Conservation (phyloP, 2,888 invertebrate species). For the Callosobruchus maculatus region DNA sequence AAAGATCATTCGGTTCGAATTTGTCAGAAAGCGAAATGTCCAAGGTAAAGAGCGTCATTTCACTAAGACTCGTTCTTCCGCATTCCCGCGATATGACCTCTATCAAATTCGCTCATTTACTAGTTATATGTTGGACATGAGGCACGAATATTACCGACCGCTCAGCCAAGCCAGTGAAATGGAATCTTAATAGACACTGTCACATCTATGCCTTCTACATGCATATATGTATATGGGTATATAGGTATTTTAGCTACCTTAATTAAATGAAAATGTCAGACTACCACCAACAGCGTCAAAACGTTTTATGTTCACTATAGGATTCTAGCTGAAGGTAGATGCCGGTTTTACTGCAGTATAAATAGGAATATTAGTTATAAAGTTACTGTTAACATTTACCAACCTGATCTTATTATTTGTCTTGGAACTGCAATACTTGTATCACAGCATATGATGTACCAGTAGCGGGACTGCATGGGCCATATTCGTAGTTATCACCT, state of each 20-base stretch:
- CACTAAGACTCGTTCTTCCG: background rate
- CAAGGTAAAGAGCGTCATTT: background rate
- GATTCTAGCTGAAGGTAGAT: background rate
- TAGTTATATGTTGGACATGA: background rate
- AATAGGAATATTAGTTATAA: background rate
- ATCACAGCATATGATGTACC: background rate
- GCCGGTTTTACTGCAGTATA: background rate
- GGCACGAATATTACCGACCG: background rate
- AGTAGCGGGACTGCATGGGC: too few relatives aligned
- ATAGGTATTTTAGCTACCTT: background rate
- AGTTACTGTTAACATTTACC: background rate
- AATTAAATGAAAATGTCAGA: background rate
- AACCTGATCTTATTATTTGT: background rate
- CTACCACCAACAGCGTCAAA: background rate
- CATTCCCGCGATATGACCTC: background rate
- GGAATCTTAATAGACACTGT: conserved; percentile 1
- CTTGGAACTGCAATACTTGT: background rate
- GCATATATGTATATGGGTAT: background rate
- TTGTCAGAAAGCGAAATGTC: background rate
- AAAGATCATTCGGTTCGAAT: background rate
- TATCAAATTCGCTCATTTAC: conserved; percentile 2
- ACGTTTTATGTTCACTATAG: background rate
- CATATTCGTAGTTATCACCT: too few relatives aligned
- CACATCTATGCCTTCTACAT: background rate
- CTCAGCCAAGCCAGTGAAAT: background rate